Percentiles rank a stretch among this genome's conserved stretches.
phyloP scores from a whole-genome alignment of 2,797 vertebrate species.

The Gouania willdenowi region DNA sequence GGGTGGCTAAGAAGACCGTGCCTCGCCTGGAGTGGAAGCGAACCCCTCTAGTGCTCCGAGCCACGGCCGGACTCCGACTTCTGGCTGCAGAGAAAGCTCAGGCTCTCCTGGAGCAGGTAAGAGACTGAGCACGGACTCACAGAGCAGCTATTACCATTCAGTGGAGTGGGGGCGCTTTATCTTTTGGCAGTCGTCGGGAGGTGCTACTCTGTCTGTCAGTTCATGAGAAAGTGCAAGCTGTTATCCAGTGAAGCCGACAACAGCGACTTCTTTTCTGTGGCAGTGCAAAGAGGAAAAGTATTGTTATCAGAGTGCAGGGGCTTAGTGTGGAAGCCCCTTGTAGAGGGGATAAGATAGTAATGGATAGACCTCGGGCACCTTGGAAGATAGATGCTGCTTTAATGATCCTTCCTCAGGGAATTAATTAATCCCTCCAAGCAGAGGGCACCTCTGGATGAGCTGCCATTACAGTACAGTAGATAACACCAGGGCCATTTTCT shows the following conservation, averaged over 20 bases:
- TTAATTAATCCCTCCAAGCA: constrained; percentile 55
- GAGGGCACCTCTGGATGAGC: constrained; percentile 53
- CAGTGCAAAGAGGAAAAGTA: constrained; percentile 22
- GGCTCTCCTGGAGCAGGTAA: constrained; percentile 84
- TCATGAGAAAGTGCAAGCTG: neutral
- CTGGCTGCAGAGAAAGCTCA: constrained; percentile 83
- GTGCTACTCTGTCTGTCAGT: constrained; percentile 16
- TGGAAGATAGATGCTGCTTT: constrained; percentile 59
- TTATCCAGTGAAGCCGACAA: constrained; percentile 20
- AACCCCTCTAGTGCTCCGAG: constrained; percentile 89
- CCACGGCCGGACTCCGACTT: constrained; percentile 90
- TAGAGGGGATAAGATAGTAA: constrained; percentile 42
- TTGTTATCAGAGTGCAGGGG: constrained; percentile 32
- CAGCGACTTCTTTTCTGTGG: constrained; percentile 3
- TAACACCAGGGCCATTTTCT: constrained; percentile 30
- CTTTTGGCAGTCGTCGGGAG: constrained; percentile 2
- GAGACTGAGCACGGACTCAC: neutral
- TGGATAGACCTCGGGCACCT: constrained; percentile 45
- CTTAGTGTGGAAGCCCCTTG: constrained; percentile 26
- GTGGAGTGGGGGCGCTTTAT: constrained; percentile 1
- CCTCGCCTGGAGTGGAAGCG: constrained; percentile 86
- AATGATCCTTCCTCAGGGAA: constrained; percentile 56
- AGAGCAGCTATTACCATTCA: neutral
- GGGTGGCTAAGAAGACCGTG: constrained; percentile 83
- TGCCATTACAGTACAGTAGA: constrained; percentile 47